Percentiles rank a stretch among this genome's conserved stretches.
Conservation (phyloP, 2,797 vertebrate species). For the Protosalanx chinensis region DNA sequence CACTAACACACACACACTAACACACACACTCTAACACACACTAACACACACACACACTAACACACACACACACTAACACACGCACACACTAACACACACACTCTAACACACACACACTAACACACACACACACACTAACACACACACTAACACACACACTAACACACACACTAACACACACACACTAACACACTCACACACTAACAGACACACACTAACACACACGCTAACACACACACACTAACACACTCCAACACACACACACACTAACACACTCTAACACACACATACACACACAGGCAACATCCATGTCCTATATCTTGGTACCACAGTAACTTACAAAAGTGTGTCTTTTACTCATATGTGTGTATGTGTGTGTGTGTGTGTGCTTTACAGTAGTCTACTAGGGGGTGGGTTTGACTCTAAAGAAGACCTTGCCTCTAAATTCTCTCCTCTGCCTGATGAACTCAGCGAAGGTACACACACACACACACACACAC, state of each 20-base stretch:
- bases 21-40: slow-evolving; percentile 16
- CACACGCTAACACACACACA: slow-evolving; percentile 1
- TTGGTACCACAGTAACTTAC: no score
- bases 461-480: slow-evolving; percentile 70
- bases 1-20: neutral
- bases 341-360: neutral
- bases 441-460: slow-evolving; percentile 47
- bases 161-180: slow-evolving; percentile 15
- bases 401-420: slow-evolving; percentile 78
- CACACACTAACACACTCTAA: neutral
- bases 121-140: neutral
- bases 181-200: slow-evolving; percentile 16
- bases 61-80: slow-evolving; percentile 14
- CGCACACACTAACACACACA: no score
- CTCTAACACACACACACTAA: no score
- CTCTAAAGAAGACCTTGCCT: slow-evolving; percentile 50
- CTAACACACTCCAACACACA: neutral
- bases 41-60: slow-evolving; percentile 15
- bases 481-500: slow-evolving; percentile 6
- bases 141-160: slow-evolving; percentile 13
- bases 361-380: slow-evolving; percentile 6
- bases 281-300: neutral
- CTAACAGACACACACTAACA: no score
- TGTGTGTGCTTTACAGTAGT: slow-evolving; percentile 66
- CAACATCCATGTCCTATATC: neutral